Percentiles rank a stretch among this genome's conserved stretches.
Conservation (phyloP, 2,113 vertebrate species). For the Hirundichthys speculiger region DNA sequence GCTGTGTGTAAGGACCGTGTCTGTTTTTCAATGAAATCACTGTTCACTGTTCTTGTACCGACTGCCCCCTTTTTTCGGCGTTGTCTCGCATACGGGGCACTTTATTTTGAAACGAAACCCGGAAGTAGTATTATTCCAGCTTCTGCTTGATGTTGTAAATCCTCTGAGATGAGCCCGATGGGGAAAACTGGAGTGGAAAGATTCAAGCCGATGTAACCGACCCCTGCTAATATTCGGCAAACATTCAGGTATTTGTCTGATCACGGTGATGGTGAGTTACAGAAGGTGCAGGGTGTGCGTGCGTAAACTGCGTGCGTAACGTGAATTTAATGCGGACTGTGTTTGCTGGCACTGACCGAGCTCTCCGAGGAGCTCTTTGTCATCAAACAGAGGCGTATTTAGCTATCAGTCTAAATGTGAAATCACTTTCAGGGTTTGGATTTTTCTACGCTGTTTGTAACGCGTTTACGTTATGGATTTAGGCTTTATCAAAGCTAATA, state of each 20-base stretch:
- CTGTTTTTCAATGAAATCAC: constrained; percentile 43
- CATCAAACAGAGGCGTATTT: constrained; percentile 7
- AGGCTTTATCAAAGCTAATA: too few species aligned
- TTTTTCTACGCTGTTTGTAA: not conserved
- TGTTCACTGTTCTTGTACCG: constrained; percentile 61
- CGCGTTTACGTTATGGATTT: too few species aligned
- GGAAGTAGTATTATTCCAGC: constrained; percentile 19
- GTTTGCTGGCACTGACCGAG: constrained; percentile 19
- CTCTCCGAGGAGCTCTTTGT: constrained; percentile 44
- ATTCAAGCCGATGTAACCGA: constrained; percentile 39
- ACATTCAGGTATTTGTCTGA: constrained; percentile 45
- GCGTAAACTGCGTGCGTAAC: not conserved
- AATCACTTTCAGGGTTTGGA: not conserved
- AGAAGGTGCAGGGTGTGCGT: not conserved
- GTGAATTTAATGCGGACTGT: constrained; percentile 4
- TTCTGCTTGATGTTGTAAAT: constrained; percentile 3
- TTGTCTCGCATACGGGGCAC: not conserved
- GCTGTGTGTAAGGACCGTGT: constrained; percentile 22
- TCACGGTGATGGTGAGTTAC: not conserved
- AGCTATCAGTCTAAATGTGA: constrained; percentile 19
- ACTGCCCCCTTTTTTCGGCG: constrained; percentile 1
- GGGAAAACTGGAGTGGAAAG: constrained; percentile 25
- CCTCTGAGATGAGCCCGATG: constrained; percentile 25
- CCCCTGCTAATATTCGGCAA: constrained; percentile 22
- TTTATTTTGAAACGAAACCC: constrained; percentile 61